Base-by-base conservation (phyloP, 23 tunicate species). In the Styela plicata region DNA sequence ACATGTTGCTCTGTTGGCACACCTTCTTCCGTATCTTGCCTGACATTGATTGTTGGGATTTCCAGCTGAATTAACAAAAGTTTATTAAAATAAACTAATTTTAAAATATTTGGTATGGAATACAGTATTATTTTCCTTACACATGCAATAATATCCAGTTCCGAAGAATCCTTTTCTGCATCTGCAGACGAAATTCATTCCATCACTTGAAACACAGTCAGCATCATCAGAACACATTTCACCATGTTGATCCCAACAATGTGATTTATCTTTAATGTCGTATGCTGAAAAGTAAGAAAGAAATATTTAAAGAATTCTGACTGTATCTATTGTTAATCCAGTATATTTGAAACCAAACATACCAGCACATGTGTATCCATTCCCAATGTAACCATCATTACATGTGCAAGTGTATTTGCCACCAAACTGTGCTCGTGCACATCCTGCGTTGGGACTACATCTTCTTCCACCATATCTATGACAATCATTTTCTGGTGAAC, bases 91-190 rank as follows among this genome's bases (percentile, higher is more conserved):
- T 44, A 73, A 19, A 73, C 24, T 17, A 31, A 73, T 34, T 19
- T 16, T 25, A n/a, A 16, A 28, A 31, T 0, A 31, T 1, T 25
- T 1, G 18, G 53, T 23, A 24, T 73, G 7, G 0, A 1, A 31
- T 25, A n/a, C n/a, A n/a, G n/a, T 1, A 2, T 13, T 17, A 73
- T 17, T n/a, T 26, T 73, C 0, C 1, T 73, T 35, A 73, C 78
- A 13, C 28, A 29, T 24, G 53, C 78, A 73, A 19, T 73, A 31
- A 0, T n/a, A 73, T 13, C 78, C 78, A 35, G 20, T 73, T 73
- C 78, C 78, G n/a, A 33, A 32, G 63, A 73, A 73, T 24, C 78
- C 78, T 1, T 24, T 31, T 34, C 52, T 73, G 53, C 78, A 73
- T 73, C 57, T 29, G 63, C 78, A 73, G 16, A 29, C 27, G 18